phyloP scores from a whole-genome alignment of 2,113 vertebrate genomes.

The Anoplopoma fimbria region DNA sequence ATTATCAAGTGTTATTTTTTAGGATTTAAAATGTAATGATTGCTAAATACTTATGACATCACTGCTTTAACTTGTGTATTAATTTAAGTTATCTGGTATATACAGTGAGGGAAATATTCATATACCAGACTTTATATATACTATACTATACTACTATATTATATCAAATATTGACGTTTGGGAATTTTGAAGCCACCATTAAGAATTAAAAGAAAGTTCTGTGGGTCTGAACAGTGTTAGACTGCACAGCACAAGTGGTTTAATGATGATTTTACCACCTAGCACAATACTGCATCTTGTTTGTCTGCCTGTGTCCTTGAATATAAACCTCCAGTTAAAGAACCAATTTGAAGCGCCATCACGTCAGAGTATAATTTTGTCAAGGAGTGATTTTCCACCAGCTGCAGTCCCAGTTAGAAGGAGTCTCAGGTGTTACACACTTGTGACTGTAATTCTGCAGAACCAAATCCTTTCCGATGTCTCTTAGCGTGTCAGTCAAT shows the following conservation, averaged over 20 bases:
- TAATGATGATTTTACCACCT: not conserved
- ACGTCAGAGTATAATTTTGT: constrained; percentile 38
- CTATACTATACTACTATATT: no score
- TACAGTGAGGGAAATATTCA: not conserved
- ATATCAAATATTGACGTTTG: not conserved
- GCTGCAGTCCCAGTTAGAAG: constrained; percentile 24
- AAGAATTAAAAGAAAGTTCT: not conserved
- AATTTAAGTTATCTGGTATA: not conserved
- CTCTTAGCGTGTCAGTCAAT: not conserved
- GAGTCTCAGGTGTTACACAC: constrained; percentile 46
- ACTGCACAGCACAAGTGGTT: not conserved
- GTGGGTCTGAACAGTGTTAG: not conserved
- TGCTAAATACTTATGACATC: no score
- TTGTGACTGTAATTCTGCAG: constrained; percentile 13
- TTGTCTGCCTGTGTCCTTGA: constrained; percentile 20
- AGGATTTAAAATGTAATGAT: no score
- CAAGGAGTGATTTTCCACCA: constrained; percentile 38
- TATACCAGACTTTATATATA: not conserved
- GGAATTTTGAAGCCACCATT: not conserved
- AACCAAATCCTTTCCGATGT: constrained; percentile 34
- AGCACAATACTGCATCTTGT: not conserved
- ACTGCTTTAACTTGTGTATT: not conserved
- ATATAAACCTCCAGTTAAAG: constrained; percentile 8
- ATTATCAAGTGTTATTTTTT: no score
- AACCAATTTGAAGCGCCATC: constrained; percentile 5